Conservation (phyloP, 2,888 invertebrate species). For the Drosophila diplacantha region DNA sequence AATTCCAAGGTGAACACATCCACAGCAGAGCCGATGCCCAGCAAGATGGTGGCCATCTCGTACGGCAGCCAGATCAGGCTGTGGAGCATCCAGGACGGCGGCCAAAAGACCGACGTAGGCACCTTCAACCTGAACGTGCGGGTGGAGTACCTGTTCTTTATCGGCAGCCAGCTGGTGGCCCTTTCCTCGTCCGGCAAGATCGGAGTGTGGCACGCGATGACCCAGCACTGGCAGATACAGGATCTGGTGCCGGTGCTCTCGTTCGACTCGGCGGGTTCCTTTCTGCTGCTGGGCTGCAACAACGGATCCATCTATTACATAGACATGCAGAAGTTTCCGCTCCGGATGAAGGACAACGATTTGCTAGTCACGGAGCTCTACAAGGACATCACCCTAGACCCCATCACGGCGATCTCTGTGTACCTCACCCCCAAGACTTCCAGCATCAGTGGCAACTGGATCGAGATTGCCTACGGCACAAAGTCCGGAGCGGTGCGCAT, state of each 20-base stretch:
- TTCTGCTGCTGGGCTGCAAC: slow-evolving; percentile 94
- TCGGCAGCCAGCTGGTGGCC: slow-evolving; percentile 98
- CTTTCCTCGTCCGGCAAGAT: slow-evolving; percentile 94
- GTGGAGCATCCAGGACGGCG: slow-evolving; percentile 89
- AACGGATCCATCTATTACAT: slow-evolving; percentile 96
- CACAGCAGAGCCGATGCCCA: slow-evolving; percentile 80
- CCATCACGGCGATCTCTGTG: slow-evolving; percentile 98
- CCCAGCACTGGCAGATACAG: slow-evolving; percentile 98
- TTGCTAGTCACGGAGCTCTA: slow-evolving; percentile 97
- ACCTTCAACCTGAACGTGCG: slow-evolving; percentile 94
- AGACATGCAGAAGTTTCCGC: slow-evolving; percentile 99
- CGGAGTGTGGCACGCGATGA: slow-evolving; percentile 99
- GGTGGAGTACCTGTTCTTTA: slow-evolving; percentile 97
- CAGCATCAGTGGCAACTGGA: slow-evolving; percentile 98
- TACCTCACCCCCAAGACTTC: slow-evolving; percentile 99
- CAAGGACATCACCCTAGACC: slow-evolving; percentile 94
- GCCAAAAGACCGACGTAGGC: slow-evolving; percentile 86
- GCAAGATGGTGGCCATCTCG: slow-evolving; percentile 90
- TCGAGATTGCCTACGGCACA: slow-evolving; percentile 99
- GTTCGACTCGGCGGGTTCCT: slow-evolving; percentile 97
- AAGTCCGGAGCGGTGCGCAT: slow-evolving; percentile 96
- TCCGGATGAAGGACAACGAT: slow-evolving; percentile 99
- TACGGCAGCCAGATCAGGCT: slow-evolving; percentile 86
- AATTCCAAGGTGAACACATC: slow-evolving; percentile 82
- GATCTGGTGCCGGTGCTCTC: slow-evolving; percentile 97